Conservation (phyloP, 1,140 invertebrate species). For the Bombus confusus region DNA sequence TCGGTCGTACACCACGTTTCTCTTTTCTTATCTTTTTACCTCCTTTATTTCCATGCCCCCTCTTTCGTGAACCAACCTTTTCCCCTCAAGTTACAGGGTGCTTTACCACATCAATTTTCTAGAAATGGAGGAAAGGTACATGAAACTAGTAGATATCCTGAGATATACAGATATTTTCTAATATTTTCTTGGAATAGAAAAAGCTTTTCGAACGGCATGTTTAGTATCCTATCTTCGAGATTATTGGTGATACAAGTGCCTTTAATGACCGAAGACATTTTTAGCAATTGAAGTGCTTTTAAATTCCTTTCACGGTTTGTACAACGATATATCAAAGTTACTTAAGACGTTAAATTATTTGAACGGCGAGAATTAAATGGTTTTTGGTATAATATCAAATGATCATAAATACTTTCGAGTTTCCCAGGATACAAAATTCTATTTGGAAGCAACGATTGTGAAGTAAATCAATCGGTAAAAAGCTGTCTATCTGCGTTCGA, state of each 20-base stretch:
- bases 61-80: slow-evolving; percentile 2
- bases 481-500: not conserved
- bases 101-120: not conserved
- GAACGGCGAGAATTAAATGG: no score
- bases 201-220: no score
- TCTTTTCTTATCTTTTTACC: slow-evolving; percentile 35
- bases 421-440: not conserved
- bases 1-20: slow-evolving; percentile 30
- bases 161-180: no score
- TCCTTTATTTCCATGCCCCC: slow-evolving; percentile 3
- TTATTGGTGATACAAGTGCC: not conserved
- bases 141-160: not conserved
- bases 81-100: not conserved
- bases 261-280: not conserved
- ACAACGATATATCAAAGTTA: no score
- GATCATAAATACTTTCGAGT: not conserved
- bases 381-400: no score
- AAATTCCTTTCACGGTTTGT: not conserved
- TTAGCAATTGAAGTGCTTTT: not conserved
- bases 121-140: not conserved
- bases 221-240: not conserved
- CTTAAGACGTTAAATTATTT: no score
- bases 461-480: not conserved
- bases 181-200: no score
- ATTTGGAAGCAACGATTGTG: not conserved